Percentiles rank a stretch among this genome's conserved stretches.
These are phyloP conservation scores for Dasysyrphus tricinctus DNA, from an alignment of 2,888 invertebrate species.

Conservation along the genomic window DNA sequence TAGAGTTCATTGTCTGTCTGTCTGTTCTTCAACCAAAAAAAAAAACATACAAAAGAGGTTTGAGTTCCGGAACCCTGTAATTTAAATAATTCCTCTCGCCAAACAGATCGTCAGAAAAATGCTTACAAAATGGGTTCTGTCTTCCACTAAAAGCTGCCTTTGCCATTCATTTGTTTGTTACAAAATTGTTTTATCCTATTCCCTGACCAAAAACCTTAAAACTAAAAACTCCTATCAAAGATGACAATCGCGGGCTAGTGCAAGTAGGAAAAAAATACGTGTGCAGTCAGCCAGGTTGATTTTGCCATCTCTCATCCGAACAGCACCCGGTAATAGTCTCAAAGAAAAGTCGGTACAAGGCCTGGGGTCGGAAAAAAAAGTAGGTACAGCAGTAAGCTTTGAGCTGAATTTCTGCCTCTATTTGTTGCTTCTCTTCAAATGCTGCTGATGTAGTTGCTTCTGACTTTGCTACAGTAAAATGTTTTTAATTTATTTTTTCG, in stretches of 20 bases:
- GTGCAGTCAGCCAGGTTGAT: constrained; percentile 70
- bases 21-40: constrained; percentile 37
- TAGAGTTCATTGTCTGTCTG: constrained; percentile 64
- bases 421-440: constrained; percentile 27
- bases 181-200: constrained; percentile 51
- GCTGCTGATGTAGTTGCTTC: constrained; percentile 15
- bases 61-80: constrained; percentile 63
- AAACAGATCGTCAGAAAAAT: constrained; percentile 48
- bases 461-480: constrained; percentile 38
- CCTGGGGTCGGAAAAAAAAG: constrained; percentile 1
- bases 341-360: constrained; percentile 10
- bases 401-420: constrained; percentile 62
- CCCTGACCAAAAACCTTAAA: constrained; percentile 51
- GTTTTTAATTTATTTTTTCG: constrained; percentile 49
- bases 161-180: constrained; percentile 44
- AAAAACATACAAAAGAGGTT: constrained; percentile 32
- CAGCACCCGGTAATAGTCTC: constrained; percentile 33
- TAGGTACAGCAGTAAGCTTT: constrained; percentile 51
- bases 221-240: constrained; percentile 43
- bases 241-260: constrained; percentile 57
- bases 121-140: constrained; percentile 63
- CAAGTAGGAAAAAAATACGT: constrained; percentile 46
- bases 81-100: constrained; percentile 67
- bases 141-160: constrained; percentile 23
- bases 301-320: constrained; percentile 39